phyloP scores from a whole-genome alignment of 2,888 invertebrate genomes.

The Onthophagus sagittarius region DNA sequence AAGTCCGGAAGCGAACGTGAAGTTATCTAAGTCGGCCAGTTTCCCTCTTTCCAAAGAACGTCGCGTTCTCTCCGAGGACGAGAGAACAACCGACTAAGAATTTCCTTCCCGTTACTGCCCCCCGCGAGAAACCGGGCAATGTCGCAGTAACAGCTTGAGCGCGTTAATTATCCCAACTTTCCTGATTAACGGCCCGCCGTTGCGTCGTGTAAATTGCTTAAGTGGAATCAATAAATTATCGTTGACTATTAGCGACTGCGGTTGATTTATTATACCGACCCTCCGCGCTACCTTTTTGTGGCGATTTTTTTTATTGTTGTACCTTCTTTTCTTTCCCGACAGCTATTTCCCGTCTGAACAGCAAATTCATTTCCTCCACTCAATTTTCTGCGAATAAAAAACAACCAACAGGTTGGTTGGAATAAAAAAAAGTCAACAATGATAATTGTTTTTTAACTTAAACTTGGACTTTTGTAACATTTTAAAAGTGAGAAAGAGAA shows the following conservation, averaged over 20 bases:
- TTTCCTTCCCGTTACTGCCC: neutral
- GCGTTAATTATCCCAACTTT: constrained; percentile 25
- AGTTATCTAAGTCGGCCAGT: neutral
- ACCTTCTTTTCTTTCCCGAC: neutral
- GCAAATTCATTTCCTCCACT: neutral
- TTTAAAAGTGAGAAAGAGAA: neutral
- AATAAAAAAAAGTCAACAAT: too few species aligned
- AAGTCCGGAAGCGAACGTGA: neutral
- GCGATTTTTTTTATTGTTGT: too few species aligned
- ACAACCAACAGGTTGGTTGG: neutral
- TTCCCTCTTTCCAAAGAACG: neutral
- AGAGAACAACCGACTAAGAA: neutral
- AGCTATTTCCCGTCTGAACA: neutral
- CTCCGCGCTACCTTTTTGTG: neutral
- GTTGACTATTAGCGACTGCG: constrained; percentile 14
- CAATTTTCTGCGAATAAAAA: neutral
- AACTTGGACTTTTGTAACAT: too few species aligned
- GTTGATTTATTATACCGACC: neutral
- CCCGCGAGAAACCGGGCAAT: constrained; percentile 10
- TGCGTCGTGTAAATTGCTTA: constrained; percentile 27
- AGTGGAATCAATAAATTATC: constrained; percentile 26
- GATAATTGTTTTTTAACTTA: too few species aligned
- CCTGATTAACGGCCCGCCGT: constrained; percentile 25
- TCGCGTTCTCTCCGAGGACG: neutral
- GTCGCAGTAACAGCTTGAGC: constrained; percentile 25